Evolutionary conservation across 2,888 invertebrate species (phyloP).

Genomic region (Cetonia aurata): DNA sequence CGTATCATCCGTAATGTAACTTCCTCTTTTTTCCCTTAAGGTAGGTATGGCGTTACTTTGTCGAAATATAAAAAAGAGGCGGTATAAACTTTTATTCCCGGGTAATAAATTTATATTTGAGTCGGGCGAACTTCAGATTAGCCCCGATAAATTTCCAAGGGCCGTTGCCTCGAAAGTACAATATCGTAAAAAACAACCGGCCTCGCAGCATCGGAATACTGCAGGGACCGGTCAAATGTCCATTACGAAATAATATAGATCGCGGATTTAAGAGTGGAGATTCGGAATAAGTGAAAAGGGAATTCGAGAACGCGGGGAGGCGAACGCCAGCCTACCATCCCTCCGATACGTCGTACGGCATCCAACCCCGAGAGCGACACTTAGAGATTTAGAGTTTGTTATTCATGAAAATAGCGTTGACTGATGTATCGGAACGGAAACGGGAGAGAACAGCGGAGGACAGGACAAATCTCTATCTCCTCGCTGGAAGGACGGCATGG

Average conservation of each 20-base stretch:
- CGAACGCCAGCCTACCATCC: too few species aligned
- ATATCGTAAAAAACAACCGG: conserved; percentile 18
- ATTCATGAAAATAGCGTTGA: conserved; percentile 38
- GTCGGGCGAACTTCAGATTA: background rate
- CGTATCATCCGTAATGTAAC: too few species aligned
- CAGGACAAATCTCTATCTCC: conserved; percentile 10
- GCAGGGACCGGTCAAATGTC: conserved; percentile 25
- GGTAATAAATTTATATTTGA: too few species aligned
- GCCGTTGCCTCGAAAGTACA: conserved; percentile 1
- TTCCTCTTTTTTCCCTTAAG: too few species aligned
- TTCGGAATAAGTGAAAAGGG: conserved; percentile 31
- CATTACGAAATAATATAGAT: conserved; percentile 36
- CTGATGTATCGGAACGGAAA: conserved; percentile 33
- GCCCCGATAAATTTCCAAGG: conserved; percentile 13
- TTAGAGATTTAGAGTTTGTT: conserved; percentile 31
- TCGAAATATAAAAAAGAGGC: conserved; percentile 2
- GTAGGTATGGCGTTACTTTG: too few species aligned
- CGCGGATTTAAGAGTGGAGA: conserved; percentile 11
- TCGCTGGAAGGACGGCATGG: background rate
- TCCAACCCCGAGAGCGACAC: conserved; percentile 29
- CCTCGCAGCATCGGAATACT: background rate
- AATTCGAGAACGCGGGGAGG: background rate
- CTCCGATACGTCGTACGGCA: background rate
- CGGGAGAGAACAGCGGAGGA: conserved; percentile 14
- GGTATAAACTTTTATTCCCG: background rate